Evolutionary conservation across 2,113 vertebrate species (phyloP).

Genomic region (Numenius arquata): DNA sequence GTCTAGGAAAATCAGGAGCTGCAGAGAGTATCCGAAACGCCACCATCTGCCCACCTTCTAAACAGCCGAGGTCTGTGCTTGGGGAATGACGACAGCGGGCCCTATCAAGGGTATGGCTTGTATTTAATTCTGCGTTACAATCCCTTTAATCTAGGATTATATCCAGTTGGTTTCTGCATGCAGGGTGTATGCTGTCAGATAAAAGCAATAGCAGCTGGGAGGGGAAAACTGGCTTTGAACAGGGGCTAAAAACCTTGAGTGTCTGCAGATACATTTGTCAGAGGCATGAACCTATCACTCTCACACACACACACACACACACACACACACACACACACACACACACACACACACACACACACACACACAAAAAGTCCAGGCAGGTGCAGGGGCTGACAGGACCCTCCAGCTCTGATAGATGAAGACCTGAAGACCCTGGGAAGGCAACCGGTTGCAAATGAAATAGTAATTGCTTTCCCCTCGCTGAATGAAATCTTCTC

Average conservation of each 20-base stretch:
- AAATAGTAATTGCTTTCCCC: conserved; percentile 78
- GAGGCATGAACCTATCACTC: neutral
- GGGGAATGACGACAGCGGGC: conserved; percentile 34
- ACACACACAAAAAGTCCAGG: neutral
- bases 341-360: neutral
- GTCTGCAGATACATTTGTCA: neutral
- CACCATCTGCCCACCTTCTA: conserved; percentile 13
- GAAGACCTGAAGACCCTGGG: conserved; percentile 47
- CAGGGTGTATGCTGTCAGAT: conserved; percentile 70
- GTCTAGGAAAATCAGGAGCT: conserved; percentile 11
- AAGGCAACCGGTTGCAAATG: conserved; percentile 68
- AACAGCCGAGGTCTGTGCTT: neutral
- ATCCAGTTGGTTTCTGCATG: conserved; percentile 69
- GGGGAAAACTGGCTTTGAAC: neutral
- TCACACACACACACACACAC: neutral
- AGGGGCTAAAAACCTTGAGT: neutral
- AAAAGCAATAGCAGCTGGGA: conserved; percentile 37
- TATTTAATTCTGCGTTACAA: conserved; percentile 47
- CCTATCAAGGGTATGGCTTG: neutral
- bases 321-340: neutral
- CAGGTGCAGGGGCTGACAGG: conserved; percentile 24
- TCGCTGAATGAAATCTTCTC: conserved; percentile 74
- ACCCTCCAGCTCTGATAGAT: conserved; percentile 26
- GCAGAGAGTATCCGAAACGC: neutral
- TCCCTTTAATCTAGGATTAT: conserved; percentile 84